A percentile compares a stretch with the other conserved stretches of the same genome.
Evolutionary conservation across 2,113 vertebrate species (phyloP).

Genomic region (Ptilonorhynchus violaceus): DNA sequence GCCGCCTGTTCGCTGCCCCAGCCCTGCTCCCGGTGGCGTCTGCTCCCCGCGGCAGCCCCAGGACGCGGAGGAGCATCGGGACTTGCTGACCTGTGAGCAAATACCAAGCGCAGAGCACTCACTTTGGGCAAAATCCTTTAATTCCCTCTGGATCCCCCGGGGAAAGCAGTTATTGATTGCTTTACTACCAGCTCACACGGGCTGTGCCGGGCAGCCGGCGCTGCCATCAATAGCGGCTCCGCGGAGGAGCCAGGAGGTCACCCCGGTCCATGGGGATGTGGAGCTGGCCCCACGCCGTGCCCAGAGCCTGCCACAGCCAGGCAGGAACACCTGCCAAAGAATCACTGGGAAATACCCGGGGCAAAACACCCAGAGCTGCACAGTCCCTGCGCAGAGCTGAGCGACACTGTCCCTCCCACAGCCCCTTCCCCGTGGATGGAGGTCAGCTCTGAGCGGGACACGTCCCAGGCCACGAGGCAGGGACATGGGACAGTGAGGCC

Average conservation of each 20-base stretch:
- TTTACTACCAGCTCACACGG: neutral
- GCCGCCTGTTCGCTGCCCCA: neutral
- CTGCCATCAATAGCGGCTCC: neutral
- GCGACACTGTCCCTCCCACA: accelerated
- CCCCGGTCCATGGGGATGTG: neutral
- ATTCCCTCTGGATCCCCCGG: neutral
- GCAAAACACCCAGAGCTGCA: too few relatives aligned
- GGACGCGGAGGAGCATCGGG: neutral
- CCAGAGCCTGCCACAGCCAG: neutral
- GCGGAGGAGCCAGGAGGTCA: neutral
- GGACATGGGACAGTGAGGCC: neutral
- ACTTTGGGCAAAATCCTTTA: neutral
- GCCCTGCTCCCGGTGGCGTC: accelerated
- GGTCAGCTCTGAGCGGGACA: accelerated
- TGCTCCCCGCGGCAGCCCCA: accelerated
- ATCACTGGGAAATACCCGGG: accelerated
- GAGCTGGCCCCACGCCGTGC: neutral
- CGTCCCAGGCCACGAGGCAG: accelerated
- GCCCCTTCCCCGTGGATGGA: accelerated
- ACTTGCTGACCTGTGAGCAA: constrained; percentile 22
- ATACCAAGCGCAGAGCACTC: neutral
- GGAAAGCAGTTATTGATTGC: neutral
- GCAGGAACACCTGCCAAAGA: neutral
- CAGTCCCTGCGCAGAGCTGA: accelerated
- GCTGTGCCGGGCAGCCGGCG: neutral